Evolutionary conservation across 2,888 invertebrate species (phyloP), one percentile per base, ranked within the genome.

Genomic region (Reticulitermes lucifugus): DNA sequence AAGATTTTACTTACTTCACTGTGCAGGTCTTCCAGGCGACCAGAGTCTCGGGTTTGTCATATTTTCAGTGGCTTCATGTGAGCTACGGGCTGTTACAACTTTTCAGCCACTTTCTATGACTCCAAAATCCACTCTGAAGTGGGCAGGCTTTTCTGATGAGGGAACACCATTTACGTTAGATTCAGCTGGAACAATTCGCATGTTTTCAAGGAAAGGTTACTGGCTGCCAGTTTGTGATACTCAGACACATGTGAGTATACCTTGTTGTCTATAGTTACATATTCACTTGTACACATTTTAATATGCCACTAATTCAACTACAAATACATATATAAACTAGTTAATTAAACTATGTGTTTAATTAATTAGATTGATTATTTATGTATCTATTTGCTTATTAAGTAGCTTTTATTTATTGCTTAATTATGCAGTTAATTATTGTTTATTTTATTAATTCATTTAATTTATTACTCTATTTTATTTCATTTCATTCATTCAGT

Each of bases 151-250:
- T 88, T 94, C 96, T 0, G 97, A 97, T 89, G 93, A 94, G 86
- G 97, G 97, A 0, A 95, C 97, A 0, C 96, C 97, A 0, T 93
- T 94, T 51, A 92, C 94, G 29, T 93, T 94, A 89, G 98, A 99
- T 91, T 95, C 95, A 9, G 92, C 93, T 65, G 98, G 98, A 0
- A 90, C 95, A 82, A 89, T 98, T 55, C 93, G 95, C 84, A 90
- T 98, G 88, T 94, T 96, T 88, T 94, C 95, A 87, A 91, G 93
- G 41, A 94, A 94, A 83, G 94, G 93, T 70, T 91, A 94, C 9
- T 98, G 98, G 98, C 93, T 95, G 89, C 97, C 97, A 0, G 93
- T 96, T 46, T 95, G 96, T 88, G 95, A 97, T 89, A 94, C 96
- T 12, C 93, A 92, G 88, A 91, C 93, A 85, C 94, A 96, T 90